Evolutionary conservation across 2,797 vertebrate genomes (phyloP), one percentile per base, ranked within the genome.

Genomic region (Parotocinclus haroldoi): DNA sequence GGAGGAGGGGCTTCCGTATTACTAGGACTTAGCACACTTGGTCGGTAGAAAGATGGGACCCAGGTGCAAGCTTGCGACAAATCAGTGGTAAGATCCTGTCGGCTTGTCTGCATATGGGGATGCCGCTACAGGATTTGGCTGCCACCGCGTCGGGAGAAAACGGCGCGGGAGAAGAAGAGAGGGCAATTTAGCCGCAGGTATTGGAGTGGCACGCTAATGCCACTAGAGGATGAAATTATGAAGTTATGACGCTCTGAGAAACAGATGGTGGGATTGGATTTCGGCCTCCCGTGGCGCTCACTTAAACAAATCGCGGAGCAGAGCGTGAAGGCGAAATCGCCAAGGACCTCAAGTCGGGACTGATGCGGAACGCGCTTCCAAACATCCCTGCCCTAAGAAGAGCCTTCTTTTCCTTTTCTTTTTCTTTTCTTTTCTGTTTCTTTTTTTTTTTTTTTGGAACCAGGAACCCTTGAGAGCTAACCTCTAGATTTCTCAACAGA

Each of bases 21-120:
- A 66, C 49, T 54, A 7, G 53, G 66, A 62, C 63, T 66, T 66
- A 66, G 50, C 38, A 19, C 65, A 66, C 9, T 44, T 56, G 68
- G 58, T 63, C 49, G 51, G 58, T 75, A 59, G 57, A 36, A 57
- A 66, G 55, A 58, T 64, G 44, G 58, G 51, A 54, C 69, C 69
- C 73, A 78, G 73, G 72, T 78, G 76, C 69, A 14, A 56, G 61
- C 56, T 66, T 66, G 69, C 62, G 52, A 56, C 63, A 78, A 78
- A 75, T 78, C 65, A 64, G 50, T 50, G 37, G 39, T 60, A 53
- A 62, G 70, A 53, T 75, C 69, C 67, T 58, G 48, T 60, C 53
- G 55, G 65, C 69, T 64, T 61, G 50, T 66, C 62, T 56, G 14
- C 58, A 52, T 56, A 50, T 65, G 58, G 58, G 54, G 68, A 72